A percentile compares a stretch with the other conserved stretches of the same genome.
Conservation (phyloP, 2,797 vertebrate species). For the Gallinago nigripennis region DNA sequence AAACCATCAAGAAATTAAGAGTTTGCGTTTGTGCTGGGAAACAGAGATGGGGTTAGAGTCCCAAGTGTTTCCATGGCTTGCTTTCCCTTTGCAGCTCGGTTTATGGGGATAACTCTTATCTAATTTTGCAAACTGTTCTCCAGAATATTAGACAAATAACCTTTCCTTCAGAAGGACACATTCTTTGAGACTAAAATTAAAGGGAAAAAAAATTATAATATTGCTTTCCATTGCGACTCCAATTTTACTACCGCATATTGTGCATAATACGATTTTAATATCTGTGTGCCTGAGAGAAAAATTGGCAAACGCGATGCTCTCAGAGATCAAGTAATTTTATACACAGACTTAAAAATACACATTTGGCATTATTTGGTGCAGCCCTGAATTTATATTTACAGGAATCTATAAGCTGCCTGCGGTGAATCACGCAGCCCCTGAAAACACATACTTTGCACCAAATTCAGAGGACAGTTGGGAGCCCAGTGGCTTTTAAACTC, state of each 20-base stretch:
- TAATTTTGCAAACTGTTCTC: not conserved
- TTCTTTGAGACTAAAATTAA: constrained; percentile 39
- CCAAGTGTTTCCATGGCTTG: not conserved
- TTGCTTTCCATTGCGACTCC: not conserved
- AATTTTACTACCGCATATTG: constrained; percentile 12
- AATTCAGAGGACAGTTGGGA: not conserved
- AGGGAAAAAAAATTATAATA: not conserved
- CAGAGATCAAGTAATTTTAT: constrained; percentile 17
- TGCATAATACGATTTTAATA: constrained; percentile 36
- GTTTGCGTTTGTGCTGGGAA: not conserved
- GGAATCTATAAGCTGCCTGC: not conserved
- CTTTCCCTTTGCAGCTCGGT: not conserved
- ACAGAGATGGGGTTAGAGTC: not conserved
- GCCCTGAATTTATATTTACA: constrained; percentile 38
- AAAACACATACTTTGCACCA: not conserved
- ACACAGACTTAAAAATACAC: constrained; percentile 34
- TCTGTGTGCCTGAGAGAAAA: constrained; percentile 39
- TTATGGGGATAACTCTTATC: not conserved
- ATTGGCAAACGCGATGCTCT: not conserved
- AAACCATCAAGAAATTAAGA: fast-evolving
- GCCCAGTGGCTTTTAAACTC: not conserved
- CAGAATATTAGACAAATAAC: constrained; percentile 37
- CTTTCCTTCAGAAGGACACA: constrained; percentile 28
- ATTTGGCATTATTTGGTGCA: constrained; percentile 28
- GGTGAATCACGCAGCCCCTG: not conserved